Percentiles rank a stretch among this genome's conserved stretches.
Conservation (phyloP, 2,888 invertebrate species). For the Laspeyria flexula region DNA sequence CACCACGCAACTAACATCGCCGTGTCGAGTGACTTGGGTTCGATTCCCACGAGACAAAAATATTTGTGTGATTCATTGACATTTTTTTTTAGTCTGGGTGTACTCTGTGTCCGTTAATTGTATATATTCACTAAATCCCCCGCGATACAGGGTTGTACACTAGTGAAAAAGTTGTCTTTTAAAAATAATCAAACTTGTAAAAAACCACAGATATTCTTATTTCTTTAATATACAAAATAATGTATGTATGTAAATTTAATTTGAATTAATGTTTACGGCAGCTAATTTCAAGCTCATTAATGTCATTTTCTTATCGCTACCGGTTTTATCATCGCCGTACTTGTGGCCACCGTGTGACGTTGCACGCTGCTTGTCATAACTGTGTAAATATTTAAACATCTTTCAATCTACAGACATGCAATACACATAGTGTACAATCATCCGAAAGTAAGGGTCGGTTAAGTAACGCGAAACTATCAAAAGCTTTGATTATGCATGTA, state of each 20-base stretch:
- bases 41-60: too few species aligned
- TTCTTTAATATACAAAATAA: too few species aligned
- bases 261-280: neutral
- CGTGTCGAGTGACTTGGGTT: too few species aligned
- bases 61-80: too few species aligned
- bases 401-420: constrained; percentile 19
- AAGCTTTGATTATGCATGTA: constrained; percentile 15
- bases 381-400: constrained; percentile 22
- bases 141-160: too few species aligned
- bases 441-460: constrained; percentile 27
- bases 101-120: too few species aligned
- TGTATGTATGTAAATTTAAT: neutral
- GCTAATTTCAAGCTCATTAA: neutral
- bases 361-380: constrained; percentile 7
- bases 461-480: constrained; percentile 26
- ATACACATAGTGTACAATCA: constrained; percentile 10
- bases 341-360: constrained; percentile 22
- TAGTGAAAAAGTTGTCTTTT: too few species aligned
- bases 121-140: too few species aligned
- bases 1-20: too few species aligned
- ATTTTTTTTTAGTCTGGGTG: too few species aligned
- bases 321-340: constrained; percentile 17
- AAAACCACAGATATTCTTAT: too few species aligned
- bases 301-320: constrained; percentile 21
- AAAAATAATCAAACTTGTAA: too few species aligned